A percentile compares a stretch with the other conserved stretches of the same genome.
These are phyloP conservation scores for Corythornis vintsioides DNA, from an alignment of 2,113 vertebrate species.

Conservation along the genomic window DNA sequence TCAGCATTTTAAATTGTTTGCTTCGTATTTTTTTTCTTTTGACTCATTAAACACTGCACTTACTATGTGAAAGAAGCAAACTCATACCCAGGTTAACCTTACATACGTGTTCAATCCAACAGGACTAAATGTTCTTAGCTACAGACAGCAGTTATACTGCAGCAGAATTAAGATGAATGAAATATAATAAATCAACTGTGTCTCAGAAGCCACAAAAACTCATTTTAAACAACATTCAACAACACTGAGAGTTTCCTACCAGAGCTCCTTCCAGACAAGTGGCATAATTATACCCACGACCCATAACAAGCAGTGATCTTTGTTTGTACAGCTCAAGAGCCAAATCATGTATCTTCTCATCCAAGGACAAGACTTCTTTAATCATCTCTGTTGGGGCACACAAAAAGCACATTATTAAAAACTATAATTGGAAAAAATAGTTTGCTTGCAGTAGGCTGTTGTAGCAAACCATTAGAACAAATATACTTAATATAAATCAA, in stretches of 20 bases:
- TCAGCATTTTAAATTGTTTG: background rate
- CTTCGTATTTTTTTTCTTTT: background rate
- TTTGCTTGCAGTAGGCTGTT: background rate
- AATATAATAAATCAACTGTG: background rate
- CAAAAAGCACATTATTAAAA: background rate
- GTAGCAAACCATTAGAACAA: background rate
- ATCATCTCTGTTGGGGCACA: conserved; percentile 78
- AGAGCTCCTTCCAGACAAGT: conserved; percentile 96
- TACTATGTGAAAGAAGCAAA: background rate
- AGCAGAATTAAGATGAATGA: background rate
- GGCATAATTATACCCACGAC: conserved; percentile 94
- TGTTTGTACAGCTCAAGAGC: conserved; percentile 90
- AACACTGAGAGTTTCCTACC: conserved; percentile 76
- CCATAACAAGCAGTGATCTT: conserved; percentile 93
- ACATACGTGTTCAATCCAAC: background rate
- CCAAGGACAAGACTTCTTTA: conserved; percentile 87
- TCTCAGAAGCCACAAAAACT: background rate
- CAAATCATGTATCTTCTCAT: conserved; percentile 88
- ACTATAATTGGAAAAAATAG: background rate
- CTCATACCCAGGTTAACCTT: background rate
- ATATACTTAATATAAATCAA: background rate
- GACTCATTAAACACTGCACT: background rate
- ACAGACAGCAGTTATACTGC: background rate
- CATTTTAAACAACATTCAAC: background rate
- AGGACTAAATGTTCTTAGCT: background rate